A percentile compares a stretch with the other conserved stretches of the same genome.
These are phyloP conservation scores for Gryllus longicercus DNA, from an alignment of 2,888 invertebrate genomes.

Conservation along the genomic window DNA sequence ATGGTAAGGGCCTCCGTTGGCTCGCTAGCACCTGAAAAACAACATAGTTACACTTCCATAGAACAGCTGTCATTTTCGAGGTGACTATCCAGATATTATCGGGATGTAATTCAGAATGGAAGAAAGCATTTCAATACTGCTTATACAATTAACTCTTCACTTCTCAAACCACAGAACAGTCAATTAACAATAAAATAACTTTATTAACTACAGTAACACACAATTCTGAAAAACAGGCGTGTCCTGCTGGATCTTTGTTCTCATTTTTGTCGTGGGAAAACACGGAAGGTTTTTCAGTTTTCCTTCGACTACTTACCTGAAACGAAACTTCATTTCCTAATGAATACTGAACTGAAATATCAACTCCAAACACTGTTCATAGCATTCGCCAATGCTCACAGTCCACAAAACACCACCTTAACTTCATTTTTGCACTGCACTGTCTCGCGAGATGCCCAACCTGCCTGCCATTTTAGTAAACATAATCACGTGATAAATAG, in stretches of 20 bases:
- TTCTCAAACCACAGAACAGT: no score
- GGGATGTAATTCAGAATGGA: neutral
- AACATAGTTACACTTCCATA: conserved; percentile 18
- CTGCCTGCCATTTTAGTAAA: conserved; percentile 36
- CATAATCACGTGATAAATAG: conserved; percentile 36
- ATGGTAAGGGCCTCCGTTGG: conserved; percentile 45
- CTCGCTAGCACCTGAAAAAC: conserved; percentile 37
- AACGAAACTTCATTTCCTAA: conserved; percentile 20
- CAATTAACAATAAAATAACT: no score
- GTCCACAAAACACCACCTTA: neutral
- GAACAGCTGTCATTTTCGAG: conserved; percentile 26
- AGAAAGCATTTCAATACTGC: neutral
- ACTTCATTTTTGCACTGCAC: conserved; percentile 11
- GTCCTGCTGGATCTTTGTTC: conserved; percentile 32
- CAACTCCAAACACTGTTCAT: conserved; percentile 21
- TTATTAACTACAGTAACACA: no score
- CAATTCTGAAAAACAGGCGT: conserved; percentile 25
- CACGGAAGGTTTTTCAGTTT: neutral
- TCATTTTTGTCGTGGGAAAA: conserved; percentile 33
- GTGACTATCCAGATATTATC: neutral
- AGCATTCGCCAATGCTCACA: conserved; percentile 18
- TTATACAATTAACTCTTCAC: neutral
- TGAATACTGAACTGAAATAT: neutral
- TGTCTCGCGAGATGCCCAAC: neutral
- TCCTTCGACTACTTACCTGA: conserved; percentile 21